These are phyloP conservation scores for Champsocephalus gunnari DNA, from an alignment of 2,797 vertebrate genomes.

Conservation along the genomic window DNA sequence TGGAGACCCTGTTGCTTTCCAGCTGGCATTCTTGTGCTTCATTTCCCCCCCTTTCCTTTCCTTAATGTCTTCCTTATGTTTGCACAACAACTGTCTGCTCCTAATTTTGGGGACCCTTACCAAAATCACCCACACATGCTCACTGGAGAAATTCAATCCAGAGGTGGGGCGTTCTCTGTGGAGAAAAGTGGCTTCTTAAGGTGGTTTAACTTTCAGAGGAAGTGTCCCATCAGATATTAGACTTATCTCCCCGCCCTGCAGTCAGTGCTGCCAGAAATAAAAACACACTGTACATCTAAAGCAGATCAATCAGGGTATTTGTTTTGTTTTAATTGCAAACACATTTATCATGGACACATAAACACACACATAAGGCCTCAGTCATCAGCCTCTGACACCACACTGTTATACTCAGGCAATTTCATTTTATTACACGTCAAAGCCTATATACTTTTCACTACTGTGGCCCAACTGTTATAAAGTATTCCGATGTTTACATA, in stretches of 20 bases:
- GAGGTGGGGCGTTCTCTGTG: constrained; percentile 8
- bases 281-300: not conserved
- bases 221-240: constrained; percentile 31
- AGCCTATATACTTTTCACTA: not conserved
- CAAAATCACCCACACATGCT: constrained; percentile 31
- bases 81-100: constrained; percentile 41
- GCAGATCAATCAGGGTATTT: constrained; percentile 4
- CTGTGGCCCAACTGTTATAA: not conserved
- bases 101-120: constrained; percentile 44
- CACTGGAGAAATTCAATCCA: constrained; percentile 21
- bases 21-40: constrained; percentile 20
- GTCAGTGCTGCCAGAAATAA: not conserved
- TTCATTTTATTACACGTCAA: not conserved
- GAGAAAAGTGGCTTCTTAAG: constrained; percentile 44
- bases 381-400: constrained; percentile 1
- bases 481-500: not conserved
- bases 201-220: constrained; percentile 41
- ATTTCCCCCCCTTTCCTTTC: constrained; percentile 44
- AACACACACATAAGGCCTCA: not conserved
- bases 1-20: not conserved
- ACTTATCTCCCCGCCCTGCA: constrained; percentile 9
- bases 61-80: constrained; percentile 48
- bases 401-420: constrained; percentile 16
- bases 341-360: not conserved
- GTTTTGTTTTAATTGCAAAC: constrained; percentile 11